phyloP scores from a whole-genome alignment of 1,140 invertebrate species.

The Meteorus sp. region DNA sequence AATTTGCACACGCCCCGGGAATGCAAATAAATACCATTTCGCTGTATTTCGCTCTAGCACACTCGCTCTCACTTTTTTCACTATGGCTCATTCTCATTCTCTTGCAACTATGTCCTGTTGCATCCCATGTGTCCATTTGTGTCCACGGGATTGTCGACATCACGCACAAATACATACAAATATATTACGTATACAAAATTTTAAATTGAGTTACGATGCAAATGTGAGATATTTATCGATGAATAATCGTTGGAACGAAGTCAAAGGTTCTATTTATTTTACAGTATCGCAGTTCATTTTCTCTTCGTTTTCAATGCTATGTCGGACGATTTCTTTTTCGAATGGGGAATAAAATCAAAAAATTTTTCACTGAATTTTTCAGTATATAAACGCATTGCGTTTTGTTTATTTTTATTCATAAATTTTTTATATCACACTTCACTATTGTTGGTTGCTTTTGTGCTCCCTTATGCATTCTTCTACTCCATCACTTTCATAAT shows the following conservation, averaged over 20 bases:
- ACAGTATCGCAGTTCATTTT: background rate
- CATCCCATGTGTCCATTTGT: no score
- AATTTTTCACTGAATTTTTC: no score
- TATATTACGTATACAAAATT: background rate
- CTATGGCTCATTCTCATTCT: no score
- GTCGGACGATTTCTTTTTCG: no score
- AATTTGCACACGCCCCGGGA: background rate
- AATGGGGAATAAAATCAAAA: no score
- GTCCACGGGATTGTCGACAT: background rate
- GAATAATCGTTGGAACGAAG: conserved; percentile 10
- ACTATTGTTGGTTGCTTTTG: no score
- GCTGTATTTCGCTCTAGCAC: background rate
- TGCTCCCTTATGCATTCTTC: background rate
- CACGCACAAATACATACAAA: background rate
- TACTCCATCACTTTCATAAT: background rate
- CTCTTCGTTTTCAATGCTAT: no score
- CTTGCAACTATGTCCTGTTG: no score
- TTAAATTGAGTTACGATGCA: conserved; percentile 19
- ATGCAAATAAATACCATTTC: background rate
- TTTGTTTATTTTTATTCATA: no score
- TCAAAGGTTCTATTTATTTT: background rate
- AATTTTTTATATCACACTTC: no score
- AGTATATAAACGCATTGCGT: no score
- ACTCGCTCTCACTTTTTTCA: background rate
- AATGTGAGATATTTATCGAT: conserved; percentile 18